These are phyloP conservation scores for Anticlea derivata DNA, from an alignment of 2,888 invertebrate species.

Conservation along the genomic window DNA sequence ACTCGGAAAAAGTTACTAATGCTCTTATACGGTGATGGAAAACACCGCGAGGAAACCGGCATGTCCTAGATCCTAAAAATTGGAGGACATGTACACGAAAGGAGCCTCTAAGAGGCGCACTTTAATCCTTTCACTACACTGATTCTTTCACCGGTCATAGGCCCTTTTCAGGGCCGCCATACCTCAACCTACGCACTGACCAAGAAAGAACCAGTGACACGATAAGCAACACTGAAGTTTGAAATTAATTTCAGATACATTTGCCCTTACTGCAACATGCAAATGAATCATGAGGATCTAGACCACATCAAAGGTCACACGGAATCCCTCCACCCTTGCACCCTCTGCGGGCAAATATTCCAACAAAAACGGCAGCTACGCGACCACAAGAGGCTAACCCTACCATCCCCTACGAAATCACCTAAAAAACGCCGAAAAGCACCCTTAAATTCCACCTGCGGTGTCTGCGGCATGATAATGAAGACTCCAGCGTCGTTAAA, in stretches of 20 bases:
- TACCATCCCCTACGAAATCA: background rate
- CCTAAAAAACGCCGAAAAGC: background rate
- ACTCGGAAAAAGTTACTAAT: too few relatives aligned
- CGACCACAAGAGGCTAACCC: background rate
- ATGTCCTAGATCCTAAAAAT: too few relatives aligned
- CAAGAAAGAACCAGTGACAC: too few relatives aligned
- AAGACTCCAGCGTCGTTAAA: slow-evolving; percentile 10
- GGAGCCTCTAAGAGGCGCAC: too few relatives aligned
- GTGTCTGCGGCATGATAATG: slow-evolving; percentile 11
- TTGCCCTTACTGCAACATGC: slow-evolving; percentile 23
- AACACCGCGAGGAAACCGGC: too few relatives aligned
- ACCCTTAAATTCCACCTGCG: slow-evolving; percentile 3
- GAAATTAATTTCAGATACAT: slow-evolving; percentile 22
- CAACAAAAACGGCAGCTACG: background rate
- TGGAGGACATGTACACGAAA: too few relatives aligned
- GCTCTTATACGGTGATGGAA: too few relatives aligned
- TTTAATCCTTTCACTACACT: too few relatives aligned
- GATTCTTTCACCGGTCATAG: too few relatives aligned
- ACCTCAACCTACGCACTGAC: too few relatives aligned
- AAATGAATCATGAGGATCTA: background rate
- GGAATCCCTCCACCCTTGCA: slow-evolving; percentile 3
- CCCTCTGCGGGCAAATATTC: slow-evolving; percentile 11
- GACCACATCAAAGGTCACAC: slow-evolving; percentile 13
- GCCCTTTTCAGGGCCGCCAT: too few relatives aligned
- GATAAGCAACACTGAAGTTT: too few relatives aligned